A percentile compares a stretch with the other conserved stretches of the same genome.
phyloP scores from a whole-genome alignment of 2,797 vertebrate species.

The Myioborus melanocephalus region DNA sequence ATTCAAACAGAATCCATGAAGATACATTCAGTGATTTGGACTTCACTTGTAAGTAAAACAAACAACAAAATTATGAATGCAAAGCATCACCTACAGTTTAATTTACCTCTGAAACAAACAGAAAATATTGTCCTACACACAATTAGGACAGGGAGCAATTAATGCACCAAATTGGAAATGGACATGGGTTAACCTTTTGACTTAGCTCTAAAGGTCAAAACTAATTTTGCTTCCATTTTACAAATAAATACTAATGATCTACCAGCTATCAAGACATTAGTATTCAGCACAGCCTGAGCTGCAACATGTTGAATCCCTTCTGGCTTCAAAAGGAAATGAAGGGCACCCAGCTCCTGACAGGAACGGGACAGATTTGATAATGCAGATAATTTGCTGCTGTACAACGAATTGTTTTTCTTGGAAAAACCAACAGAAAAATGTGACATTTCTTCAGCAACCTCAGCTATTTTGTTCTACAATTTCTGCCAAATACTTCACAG shows the following conservation, averaged over 20 bases:
- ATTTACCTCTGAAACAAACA: conserved; percentile 28
- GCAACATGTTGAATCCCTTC: background rate
- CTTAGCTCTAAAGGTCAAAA: conserved; percentile 36
- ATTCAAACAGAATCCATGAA: background rate
- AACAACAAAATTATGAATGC: conserved; percentile 1
- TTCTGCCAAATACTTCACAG: background rate
- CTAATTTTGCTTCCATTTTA: conserved; percentile 33
- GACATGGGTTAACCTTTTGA: conserved; percentile 41
- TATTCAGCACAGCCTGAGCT: background rate
- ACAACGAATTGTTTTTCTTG: background rate
- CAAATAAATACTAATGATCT: conserved; percentile 35
- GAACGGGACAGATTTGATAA: background rate
- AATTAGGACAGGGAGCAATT: conserved; percentile 33
- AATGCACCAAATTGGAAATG: conserved; percentile 26
- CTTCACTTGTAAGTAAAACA: background rate
- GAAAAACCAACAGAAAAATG: background rate
- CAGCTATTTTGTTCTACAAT: background rate
- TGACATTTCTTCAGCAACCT: background rate
- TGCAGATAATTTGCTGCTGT: background rate
- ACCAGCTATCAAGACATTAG: conserved; percentile 15
- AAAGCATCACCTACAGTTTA: background rate
- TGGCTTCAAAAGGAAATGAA: conserved; percentile 27
- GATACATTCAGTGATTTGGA: background rate
- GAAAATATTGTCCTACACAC: conserved; percentile 13
- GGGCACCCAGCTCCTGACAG: background rate